phyloP scores from a whole-genome alignment of 2,113 vertebrate species.

The Balaenoptera acutorostrata region DNA sequence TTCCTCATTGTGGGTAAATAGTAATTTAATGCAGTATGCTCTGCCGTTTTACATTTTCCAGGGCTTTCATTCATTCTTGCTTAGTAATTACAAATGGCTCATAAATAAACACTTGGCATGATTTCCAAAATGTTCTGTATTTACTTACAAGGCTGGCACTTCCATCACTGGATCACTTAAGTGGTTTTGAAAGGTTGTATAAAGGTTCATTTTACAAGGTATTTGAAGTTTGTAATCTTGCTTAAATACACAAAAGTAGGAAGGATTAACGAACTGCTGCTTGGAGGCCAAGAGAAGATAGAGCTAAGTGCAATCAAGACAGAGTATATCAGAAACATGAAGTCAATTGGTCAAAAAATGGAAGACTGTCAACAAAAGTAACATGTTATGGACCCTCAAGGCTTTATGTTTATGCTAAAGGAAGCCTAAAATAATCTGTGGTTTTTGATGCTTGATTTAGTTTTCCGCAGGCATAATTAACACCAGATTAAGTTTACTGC shows the following conservation, averaged over 20 bases:
- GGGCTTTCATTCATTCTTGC: slow-evolving; percentile 72
- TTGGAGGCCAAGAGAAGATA: slow-evolving; percentile 77
- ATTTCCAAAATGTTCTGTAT: slow-evolving; percentile 81
- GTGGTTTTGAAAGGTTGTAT: slow-evolving; percentile 91
- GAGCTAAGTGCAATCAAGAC: slow-evolving; percentile 80
- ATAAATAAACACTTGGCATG: slow-evolving; percentile 89
- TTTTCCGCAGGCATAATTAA: slow-evolving; percentile 92
- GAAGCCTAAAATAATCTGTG: slow-evolving; percentile 87
- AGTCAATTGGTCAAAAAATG: slow-evolving; percentile 75
- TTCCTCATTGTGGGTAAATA: slow-evolving; percentile 65
- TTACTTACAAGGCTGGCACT: slow-evolving; percentile 70
- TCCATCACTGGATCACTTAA: slow-evolving; percentile 80
- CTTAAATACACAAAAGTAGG: slow-evolving; percentile 83
- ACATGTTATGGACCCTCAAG: slow-evolving; percentile 75
- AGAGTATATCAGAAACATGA: slow-evolving; percentile 63
- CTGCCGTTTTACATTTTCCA: slow-evolving; percentile 78
- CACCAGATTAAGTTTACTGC: slow-evolving; percentile 87
- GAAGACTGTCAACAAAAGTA: slow-evolving; percentile 85
- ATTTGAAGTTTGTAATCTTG: slow-evolving; percentile 88
- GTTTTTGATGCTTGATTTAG: slow-evolving; percentile 91
- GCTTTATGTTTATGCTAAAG: slow-evolving; percentile 83
- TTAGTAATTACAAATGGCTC: slow-evolving; percentile 89
- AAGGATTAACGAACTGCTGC: slow-evolving; percentile 85
- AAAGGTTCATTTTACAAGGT: slow-evolving; percentile 87
- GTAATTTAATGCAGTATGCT: slow-evolving; percentile 79